Evolutionary conservation across 2,113 vertebrate genomes (phyloP).

Genomic region (Sinocyclocheilus anshuiensis): DNA sequence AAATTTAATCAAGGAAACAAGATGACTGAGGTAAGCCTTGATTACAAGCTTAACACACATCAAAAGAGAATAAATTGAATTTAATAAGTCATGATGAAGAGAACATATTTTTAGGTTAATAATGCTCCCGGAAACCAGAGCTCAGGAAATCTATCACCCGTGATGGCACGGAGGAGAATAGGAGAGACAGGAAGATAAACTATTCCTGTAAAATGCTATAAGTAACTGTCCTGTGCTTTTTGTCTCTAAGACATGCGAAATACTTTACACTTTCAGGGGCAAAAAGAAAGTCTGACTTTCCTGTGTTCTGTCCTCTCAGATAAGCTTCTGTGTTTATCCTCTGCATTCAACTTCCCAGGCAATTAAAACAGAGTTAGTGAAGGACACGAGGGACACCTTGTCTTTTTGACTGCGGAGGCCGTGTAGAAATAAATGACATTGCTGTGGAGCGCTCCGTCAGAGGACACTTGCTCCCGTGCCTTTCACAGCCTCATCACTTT

Average conservation of each 20-base stretch:
- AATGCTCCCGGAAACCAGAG: slow-evolving; percentile 46
- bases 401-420: slow-evolving; percentile 40
- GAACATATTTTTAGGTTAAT: slow-evolving; percentile 50
- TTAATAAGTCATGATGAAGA: slow-evolving; percentile 53
- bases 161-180: slow-evolving; percentile 25
- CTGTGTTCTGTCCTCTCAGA: not conserved
- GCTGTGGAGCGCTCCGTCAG: slow-evolving; percentile 22
- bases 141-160: slow-evolving; percentile 39
- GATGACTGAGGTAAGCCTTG: slow-evolving; percentile 65
- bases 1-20: slow-evolving; percentile 77
- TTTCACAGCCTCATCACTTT: slow-evolving; percentile 29
- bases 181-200: slow-evolving; percentile 6
- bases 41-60: slow-evolving; percentile 70
- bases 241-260: not conserved
- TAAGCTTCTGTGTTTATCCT: slow-evolving; percentile 17
- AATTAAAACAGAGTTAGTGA: slow-evolving; percentile 30
- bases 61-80: slow-evolving; percentile 71
- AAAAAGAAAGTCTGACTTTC: slow-evolving; percentile 14
- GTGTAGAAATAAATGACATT: slow-evolving; percentile 48
- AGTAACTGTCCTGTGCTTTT: slow-evolving; percentile 9
- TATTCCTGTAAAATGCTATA: slow-evolving; percentile 26
- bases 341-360: slow-evolving; percentile 25
- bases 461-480: slow-evolving; percentile 39
- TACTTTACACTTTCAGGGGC: slow-evolving; percentile 1
- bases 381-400: slow-evolving; percentile 48